Percentiles rank a stretch among this genome's conserved stretches.
Conservation (phyloP, 2,113 vertebrate genomes). For the Ceuthmochares aereus region DNA sequence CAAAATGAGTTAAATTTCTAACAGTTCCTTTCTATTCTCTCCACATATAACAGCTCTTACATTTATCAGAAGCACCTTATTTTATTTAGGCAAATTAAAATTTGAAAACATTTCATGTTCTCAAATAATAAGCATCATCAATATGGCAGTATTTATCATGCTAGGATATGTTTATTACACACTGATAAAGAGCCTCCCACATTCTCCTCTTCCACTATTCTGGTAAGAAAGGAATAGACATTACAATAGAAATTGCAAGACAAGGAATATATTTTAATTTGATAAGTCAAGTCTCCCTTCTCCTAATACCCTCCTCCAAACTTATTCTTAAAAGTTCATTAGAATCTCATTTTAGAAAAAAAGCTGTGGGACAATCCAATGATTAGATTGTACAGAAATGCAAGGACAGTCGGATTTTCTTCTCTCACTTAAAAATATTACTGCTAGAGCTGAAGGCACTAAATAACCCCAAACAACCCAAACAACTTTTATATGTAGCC, state of each 20-base stretch:
- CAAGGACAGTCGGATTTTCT: background rate
- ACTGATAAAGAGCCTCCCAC: background rate
- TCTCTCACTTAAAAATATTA: background rate
- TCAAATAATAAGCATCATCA: background rate
- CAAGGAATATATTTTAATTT: background rate
- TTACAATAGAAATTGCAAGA: background rate
- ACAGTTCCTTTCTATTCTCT: background rate
- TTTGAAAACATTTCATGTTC: background rate
- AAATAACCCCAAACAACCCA: background rate
- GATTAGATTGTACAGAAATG: background rate
- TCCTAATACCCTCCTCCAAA: background rate
- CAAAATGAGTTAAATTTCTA: background rate
- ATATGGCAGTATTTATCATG: background rate
- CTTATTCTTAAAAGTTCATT: background rate
- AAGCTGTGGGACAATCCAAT: background rate
- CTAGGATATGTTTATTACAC: background rate
- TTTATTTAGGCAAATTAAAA: constrained; percentile 40
- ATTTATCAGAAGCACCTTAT: constrained; percentile 9
- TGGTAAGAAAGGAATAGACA: background rate
- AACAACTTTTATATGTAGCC: background rate
- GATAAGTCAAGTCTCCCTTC: background rate
- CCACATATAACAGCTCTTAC: background rate
- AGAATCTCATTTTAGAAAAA: background rate
- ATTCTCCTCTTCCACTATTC: background rate
- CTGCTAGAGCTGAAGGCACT: background rate